phyloP scores from a whole-genome alignment of 2,888 invertebrate species.

The Kryphioiulus occultus region DNA sequence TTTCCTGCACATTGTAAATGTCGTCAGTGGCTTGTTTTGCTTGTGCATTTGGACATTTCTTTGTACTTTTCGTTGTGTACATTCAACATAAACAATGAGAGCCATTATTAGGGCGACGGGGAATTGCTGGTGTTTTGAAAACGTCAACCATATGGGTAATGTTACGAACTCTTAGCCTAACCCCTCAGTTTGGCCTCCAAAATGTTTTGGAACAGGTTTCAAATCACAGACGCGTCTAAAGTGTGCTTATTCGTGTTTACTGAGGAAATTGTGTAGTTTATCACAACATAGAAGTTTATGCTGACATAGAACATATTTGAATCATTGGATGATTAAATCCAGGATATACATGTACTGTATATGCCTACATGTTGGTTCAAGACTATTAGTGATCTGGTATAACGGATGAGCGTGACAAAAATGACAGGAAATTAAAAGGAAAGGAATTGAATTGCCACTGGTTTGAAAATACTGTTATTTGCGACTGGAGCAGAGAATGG shows the following conservation, averaged over 20 bases:
- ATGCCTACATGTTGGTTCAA: too few relatives aligned
- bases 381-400: too few relatives aligned
- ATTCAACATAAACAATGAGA: background rate
- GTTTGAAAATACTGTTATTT: too few relatives aligned
- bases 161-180: background rate
- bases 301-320: too few relatives aligned
- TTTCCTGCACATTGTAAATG: constrained; percentile 28
- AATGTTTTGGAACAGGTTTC: background rate
- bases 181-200: constrained; percentile 4
- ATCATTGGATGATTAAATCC: too few relatives aligned
- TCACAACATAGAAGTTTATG: too few relatives aligned
- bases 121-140: background rate
- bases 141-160: background rate
- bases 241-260: background rate
- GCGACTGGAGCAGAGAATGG: too few relatives aligned
- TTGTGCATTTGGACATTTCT: background rate
- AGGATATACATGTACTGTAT: too few relatives aligned
- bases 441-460: too few relatives aligned
- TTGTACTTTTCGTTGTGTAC: background rate
- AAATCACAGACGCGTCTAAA: background rate
- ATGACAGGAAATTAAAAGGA: too few relatives aligned
- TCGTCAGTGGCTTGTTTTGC: constrained; percentile 16
- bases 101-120: constrained; percentile 9
- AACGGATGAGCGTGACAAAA: too few relatives aligned
- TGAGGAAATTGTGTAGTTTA: background rate